Conservation (phyloP, 1,140 invertebrate genomes). For the Wiebesia pumilae region DNA sequence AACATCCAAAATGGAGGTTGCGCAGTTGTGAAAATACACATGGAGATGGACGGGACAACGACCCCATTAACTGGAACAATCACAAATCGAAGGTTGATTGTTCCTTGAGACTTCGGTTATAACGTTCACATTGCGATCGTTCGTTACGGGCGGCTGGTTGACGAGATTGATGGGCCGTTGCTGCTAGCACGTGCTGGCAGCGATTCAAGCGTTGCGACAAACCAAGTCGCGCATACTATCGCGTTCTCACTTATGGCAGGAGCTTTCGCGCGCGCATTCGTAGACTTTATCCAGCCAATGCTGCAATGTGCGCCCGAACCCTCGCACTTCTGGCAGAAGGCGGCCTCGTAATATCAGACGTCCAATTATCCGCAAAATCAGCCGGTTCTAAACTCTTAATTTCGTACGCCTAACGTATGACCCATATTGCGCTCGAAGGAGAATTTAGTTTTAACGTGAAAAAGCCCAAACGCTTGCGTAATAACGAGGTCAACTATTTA, state of each 20-base stretch:
- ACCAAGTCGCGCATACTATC: constrained; percentile 30
- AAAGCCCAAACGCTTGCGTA: not conserved
- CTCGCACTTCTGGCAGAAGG: constrained; percentile 1
- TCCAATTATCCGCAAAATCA: constrained; percentile 46
- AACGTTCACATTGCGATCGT: constrained; percentile 21
- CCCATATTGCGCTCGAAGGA: not conserved
- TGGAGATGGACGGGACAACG: not conserved
- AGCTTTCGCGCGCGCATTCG: not conserved
- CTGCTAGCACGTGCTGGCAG: constrained; percentile 63
- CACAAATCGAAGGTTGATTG: constrained; percentile 57
- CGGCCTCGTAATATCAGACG: constrained; percentile 34
- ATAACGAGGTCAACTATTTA: constrained; percentile 29
- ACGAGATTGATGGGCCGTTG: not conserved
- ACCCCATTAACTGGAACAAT: constrained; percentile 27
- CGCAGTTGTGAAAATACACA: not conserved
- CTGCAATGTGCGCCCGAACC: not conserved
- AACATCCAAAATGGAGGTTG: not conserved
- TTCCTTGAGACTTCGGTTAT: not conserved
- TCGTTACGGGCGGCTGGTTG: not conserved
- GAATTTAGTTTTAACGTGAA: constrained; percentile 21
- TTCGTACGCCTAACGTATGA: not conserved
- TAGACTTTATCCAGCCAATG: constrained; percentile 3
- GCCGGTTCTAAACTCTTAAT: constrained; percentile 22
- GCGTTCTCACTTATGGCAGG: not conserved
- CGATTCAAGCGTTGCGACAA: constrained; percentile 66